A percentile compares a stretch with the other conserved stretches of the same genome.
Conservation (phyloP, 30 jellyfish, hydroid and myxozoan species). For the Nemopilema nomurai region DNA sequence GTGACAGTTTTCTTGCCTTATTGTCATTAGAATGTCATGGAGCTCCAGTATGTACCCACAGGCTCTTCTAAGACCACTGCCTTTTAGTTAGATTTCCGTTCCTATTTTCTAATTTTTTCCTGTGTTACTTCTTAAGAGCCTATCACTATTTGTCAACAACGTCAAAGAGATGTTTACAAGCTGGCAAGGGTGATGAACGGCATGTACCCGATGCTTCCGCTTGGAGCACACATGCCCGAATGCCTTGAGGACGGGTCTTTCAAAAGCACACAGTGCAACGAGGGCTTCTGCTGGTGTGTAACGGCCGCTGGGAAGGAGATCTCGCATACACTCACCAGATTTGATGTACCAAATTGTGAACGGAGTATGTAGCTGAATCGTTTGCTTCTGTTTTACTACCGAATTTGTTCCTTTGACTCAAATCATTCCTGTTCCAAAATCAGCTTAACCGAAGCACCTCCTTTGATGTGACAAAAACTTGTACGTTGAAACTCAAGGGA, state of each 20-base stretch:
- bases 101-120: neutral
- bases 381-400: neutral
- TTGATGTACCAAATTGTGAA: slow-evolving; percentile 51
- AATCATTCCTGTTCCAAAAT: neutral
- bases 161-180: slow-evolving; percentile 40
- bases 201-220: slow-evolving; percentile 48
- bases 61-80: neutral
- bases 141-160: slow-evolving; percentile 50
- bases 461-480: too few relatives aligned
- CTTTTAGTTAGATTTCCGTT: neutral
- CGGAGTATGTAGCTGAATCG: slow-evolving; percentile 13
- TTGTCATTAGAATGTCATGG: too few relatives aligned
- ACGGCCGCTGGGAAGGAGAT: slow-evolving; percentile 70
- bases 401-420: neutral
- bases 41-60: too few relatives aligned
- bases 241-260: slow-evolving; percentile 81
- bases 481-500: too few relatives aligned
- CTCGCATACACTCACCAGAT: slow-evolving; percentile 53
- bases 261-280: slow-evolving; percentile 74
- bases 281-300: slow-evolving; percentile 93
- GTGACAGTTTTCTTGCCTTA: too few relatives aligned
- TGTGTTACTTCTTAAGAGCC: slow-evolving; percentile 23
- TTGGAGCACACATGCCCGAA: slow-evolving; percentile 55
- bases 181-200: slow-evolving; percentile 31
- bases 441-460: neutral